phyloP scores from a whole-genome alignment of 2,888 invertebrate species.

The Liopterus haemorrhoidalis region DNA sequence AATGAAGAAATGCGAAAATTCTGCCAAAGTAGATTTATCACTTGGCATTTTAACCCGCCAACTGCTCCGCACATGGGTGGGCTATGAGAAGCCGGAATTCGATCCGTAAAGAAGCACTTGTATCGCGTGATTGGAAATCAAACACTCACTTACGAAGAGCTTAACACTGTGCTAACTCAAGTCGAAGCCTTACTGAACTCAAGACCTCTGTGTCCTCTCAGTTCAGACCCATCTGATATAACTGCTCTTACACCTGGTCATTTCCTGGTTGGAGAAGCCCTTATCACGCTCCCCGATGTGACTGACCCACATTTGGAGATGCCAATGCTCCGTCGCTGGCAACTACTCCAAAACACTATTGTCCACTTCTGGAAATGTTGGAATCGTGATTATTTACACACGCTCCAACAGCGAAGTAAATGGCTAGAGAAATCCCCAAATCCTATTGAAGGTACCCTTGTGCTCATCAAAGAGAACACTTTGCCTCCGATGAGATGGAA shows the following conservation, averaged over 20 bases:
- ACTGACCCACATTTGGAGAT: not conserved
- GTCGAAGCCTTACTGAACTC: slow-evolving; percentile 31
- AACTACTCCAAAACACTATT: not conserved
- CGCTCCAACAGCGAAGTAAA: not conserved
- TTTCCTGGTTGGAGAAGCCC: slow-evolving; percentile 19
- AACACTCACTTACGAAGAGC: slow-evolving; percentile 29
- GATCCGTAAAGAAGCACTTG: slow-evolving; percentile 32
- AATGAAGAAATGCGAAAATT: slow-evolving; percentile 10
- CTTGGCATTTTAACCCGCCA: slow-evolving; percentile 32
- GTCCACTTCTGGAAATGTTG: slow-evolving; percentile 1
- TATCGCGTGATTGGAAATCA: slow-evolving; percentile 27
- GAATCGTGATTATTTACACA: too few relatives aligned
- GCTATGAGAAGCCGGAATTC: slow-evolving; percentile 34
- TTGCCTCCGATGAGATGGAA: not conserved
- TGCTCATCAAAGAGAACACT: not conserved
- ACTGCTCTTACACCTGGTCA: slow-evolving; percentile 23
- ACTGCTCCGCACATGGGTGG: slow-evolving; percentile 33
- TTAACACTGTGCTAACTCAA: slow-evolving; percentile 28
- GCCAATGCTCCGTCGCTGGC: not conserved
- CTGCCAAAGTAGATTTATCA: not conserved
- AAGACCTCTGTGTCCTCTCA: slow-evolving; percentile 26
- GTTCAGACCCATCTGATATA: slow-evolving; percentile 14
- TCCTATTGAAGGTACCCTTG: not conserved
- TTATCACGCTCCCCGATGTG: slow-evolving; percentile 9
- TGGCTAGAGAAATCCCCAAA: not conserved